phyloP scores from a whole-genome alignment of 2,888 invertebrate species.

The Dicranocentrus wangi region DNA sequence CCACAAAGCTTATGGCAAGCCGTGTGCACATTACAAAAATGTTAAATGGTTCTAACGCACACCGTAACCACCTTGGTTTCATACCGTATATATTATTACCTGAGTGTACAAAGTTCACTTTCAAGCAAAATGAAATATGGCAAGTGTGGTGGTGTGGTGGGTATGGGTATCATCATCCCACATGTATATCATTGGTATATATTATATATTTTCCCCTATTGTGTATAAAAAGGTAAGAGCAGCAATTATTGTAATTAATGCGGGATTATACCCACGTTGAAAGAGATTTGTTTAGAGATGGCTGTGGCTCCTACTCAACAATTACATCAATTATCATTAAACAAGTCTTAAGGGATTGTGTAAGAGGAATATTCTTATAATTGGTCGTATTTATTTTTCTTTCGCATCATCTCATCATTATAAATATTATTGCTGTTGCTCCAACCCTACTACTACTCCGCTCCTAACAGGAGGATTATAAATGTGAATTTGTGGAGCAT shows the following conservation, averaged over 20 bases:
- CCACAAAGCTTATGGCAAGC: conserved; percentile 29
- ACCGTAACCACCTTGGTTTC: too few species aligned
- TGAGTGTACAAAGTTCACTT: neutral
- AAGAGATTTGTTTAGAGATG: conserved; percentile 47
- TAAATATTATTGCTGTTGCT: conserved; percentile 25
- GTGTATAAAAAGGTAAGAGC: conserved; percentile 22
- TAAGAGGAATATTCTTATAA: conserved; percentile 46
- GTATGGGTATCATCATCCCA: neutral
- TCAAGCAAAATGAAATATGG: conserved; percentile 9
- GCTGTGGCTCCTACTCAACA: conserved; percentile 56
- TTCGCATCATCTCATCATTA: conserved; percentile 23
- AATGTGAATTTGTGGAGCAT: conserved; percentile 27
- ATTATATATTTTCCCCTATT: neutral
- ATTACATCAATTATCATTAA: conserved; percentile 65
- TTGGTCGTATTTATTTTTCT: conserved; percentile 55
- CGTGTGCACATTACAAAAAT: conserved; percentile 17
- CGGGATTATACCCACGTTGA: conserved; percentile 54
- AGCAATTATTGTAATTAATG: conserved; percentile 64
- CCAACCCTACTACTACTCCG: too few species aligned
- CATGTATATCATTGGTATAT: too few species aligned
- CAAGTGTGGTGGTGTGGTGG: too few species aligned
- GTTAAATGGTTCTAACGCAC: too few species aligned
- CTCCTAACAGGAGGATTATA: conserved; percentile 8
- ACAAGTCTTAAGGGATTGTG: conserved; percentile 62
- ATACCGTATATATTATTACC: too few species aligned